Base-by-base conservation (phyloP, 2,797 vertebrate species). In the Sciurus vulgaris region DNA sequence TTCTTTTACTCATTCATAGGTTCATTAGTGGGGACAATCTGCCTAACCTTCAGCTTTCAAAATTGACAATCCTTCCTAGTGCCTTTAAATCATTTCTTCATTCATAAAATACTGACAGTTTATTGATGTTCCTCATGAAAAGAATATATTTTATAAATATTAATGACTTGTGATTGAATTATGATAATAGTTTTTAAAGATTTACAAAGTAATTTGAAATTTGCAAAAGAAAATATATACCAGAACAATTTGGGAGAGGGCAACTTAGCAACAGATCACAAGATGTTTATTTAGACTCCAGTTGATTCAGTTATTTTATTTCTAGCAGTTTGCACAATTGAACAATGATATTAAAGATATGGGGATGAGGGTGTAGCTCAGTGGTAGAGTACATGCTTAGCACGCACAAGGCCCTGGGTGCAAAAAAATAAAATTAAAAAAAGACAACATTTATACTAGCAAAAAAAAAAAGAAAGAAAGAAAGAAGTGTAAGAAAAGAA, bases 11-110 rank as follows among this genome's bases (percentile, higher is more conserved):
- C 41, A 33, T 11, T 83, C 7, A 5, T n/a, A 44, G 7, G 20
- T 86, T 83, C 33, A 83, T 91, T 91, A 89, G 33, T 87, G 44
- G 76, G 35, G 95, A 41, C 5, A 87, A 35, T 73, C 18, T 88
- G 8, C 1, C 67, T 72, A n/a, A 54, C 14, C 15, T 90, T 81
- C 11, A 65, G 28, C 51, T 87, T 95, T 86, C 35, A 84, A 84
- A 92, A 86, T 47, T 69, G 47, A 35, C 38, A 74, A 5, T 90
- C n/a, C 1, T 63, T 33, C 7, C 13, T 44, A 65, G 30, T 67
- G 5, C 9, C 2, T 49, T 82, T 89, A 54, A 73, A n/a, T 78
- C 61, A 83, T 90, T 5, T 90, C 33, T 87, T 96, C 70, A 76
- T 72, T 65, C 47, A 78, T 74, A 77, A 93, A 85, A 54, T 47